A percentile compares a stretch with the other conserved stretches of the same genome.
phyloP scores from a whole-genome alignment of 2,888 invertebrate genomes.

The Temnothorax ravouxi region DNA sequence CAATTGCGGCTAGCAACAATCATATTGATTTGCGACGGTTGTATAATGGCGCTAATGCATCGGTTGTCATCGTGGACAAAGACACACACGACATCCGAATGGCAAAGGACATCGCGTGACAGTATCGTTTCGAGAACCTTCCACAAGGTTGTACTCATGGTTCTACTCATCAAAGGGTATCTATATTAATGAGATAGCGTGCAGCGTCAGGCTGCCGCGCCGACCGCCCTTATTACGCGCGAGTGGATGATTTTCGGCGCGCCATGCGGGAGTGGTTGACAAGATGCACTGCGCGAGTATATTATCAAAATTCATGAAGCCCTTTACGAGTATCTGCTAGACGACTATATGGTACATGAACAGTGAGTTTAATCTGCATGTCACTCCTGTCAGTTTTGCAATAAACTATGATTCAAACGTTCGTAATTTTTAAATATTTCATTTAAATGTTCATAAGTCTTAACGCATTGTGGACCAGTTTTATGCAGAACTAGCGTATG shows the following conservation, averaged over 20 bases:
- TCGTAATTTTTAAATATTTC: not conserved
- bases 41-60: slow-evolving; percentile 30
- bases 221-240: slow-evolving; percentile 65
- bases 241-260: slow-evolving; percentile 64
- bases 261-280: slow-evolving; percentile 49
- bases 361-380: not conserved
- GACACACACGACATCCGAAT: not conserved
- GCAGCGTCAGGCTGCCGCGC: slow-evolving; percentile 46
- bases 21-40: slow-evolving; percentile 3
- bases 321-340: slow-evolving; percentile 17
- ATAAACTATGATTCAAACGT: not conserved
- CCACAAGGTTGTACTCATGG: slow-evolving; percentile 38
- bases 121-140: slow-evolving; percentile 58
- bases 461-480: not conserved
- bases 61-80: slow-evolving; percentile 27
- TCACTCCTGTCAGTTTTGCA: not conserved
- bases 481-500: not conserved
- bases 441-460: not conserved
- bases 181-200: slow-evolving; percentile 77
- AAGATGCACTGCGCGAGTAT: slow-evolving; percentile 46
- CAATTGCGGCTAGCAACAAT: not conserved
- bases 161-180: slow-evolving; percentile 74
- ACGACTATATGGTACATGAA: not conserved
- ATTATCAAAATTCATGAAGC: slow-evolving; percentile 69
- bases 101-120: slow-evolving; percentile 42